Evolutionary conservation across 2,888 invertebrate genomes (phyloP), one percentile per base, ranked within the genome.

Genomic region (Heliconius aoede): DNA sequence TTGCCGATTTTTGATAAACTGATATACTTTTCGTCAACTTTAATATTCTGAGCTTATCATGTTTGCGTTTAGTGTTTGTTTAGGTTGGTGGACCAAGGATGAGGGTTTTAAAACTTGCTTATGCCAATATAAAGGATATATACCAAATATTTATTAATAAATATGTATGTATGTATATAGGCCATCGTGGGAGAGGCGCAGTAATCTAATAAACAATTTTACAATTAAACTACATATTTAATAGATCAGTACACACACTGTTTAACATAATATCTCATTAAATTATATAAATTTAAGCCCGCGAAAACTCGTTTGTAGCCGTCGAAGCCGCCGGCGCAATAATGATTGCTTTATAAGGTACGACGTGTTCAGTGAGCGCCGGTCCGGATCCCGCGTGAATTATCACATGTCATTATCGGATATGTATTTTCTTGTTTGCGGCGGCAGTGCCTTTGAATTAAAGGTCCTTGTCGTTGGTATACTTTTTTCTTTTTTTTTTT

Each of bases 391-490:
- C 82, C 83, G 86, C 84, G 88, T 85, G 86, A 90, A 89, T 89
- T 90, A 91, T 90, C 89, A 86, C 88, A 85, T 85, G 84, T 87
- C 85, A 89, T 90, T 90, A 91, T 91, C 89, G 84, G 86, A 85
- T 85, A 88, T 89, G 88, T 88, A 90, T 89, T 88, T 85, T 86
- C 80, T 80, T 80, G 80, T 75, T 79, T 76, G 78, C 82, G 85
- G 87, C 90, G 89, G 89, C 86, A 85, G 84, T 87, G 86, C 88
- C 89, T 92, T 92, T 91, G 91, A 89, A 87, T 90, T 89, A 90
- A 90, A 91, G 87, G 86, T 85, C 88, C 88, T 86, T 83, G 85
- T 86, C 86, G 85, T 86, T 82, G 84, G 83, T 84, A 89, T 89
- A 89, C 88, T 88, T 90, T 46, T 21, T 8, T 46, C 21, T 40